phyloP scores from a whole-genome alignment of 2,888 invertebrate genomes.

The Priocnemis perturbator region DNA sequence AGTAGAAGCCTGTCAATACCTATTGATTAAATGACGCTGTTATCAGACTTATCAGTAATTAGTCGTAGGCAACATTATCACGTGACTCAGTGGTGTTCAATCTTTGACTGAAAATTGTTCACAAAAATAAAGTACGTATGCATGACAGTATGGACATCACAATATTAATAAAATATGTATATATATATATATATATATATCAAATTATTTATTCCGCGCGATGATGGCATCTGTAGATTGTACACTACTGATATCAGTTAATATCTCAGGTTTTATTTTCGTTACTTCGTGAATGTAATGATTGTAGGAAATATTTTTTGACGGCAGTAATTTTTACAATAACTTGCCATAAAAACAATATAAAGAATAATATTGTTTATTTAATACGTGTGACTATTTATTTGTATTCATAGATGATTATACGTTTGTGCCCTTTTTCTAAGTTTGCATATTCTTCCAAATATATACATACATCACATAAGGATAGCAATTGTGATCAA shows the following conservation, averaged over 20 bases:
- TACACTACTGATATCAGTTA: conserved; percentile 1
- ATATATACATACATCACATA: conserved; percentile 19
- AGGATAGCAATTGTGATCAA: neutral
- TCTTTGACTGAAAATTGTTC: neutral
- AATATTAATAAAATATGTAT: neutral
- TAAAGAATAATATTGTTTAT: neutral
- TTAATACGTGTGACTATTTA: neutral
- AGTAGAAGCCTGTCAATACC: too few species aligned
- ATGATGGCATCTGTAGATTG: too few species aligned
- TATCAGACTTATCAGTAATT: too few species aligned
- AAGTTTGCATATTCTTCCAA: neutral
- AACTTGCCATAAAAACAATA: neutral
- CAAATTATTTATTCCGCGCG: too few species aligned
- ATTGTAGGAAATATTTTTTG: neutral
- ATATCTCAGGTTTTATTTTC: conserved; percentile 21
- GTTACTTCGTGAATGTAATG: conserved; percentile 9
- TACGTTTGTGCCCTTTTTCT: neutral
- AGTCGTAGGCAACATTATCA: too few species aligned
- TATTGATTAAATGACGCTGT: too few species aligned
- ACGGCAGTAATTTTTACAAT: neutral
- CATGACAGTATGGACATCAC: neutral
- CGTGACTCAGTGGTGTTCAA: conserved; percentile 1
- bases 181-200: conserved; percentile 1
- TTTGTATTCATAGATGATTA: neutral
- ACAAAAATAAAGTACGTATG: neutral